Conservation (phyloP, 2,888 invertebrate genomes). For the Zhuqinia jingwanae region DNA sequence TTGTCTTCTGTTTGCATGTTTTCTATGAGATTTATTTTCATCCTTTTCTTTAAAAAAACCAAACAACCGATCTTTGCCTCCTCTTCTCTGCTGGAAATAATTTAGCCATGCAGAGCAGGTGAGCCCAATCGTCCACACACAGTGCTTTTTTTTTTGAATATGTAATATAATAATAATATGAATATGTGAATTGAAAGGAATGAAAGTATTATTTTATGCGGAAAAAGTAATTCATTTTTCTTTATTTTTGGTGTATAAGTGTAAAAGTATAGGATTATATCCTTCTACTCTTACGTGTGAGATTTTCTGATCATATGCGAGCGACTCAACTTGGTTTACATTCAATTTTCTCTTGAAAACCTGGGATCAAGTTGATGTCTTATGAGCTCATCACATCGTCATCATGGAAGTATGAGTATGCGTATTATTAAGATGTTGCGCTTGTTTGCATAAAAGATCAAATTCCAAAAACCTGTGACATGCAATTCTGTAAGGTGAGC, state of each 20-base stretch:
- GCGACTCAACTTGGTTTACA: background rate
- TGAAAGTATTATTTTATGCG: slow-evolving; percentile 13
- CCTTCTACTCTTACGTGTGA: too few relatives aligned
- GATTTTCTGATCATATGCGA: too few relatives aligned
- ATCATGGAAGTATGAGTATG: too few relatives aligned
- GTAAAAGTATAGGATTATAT: too few relatives aligned
- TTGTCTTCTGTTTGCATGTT: slow-evolving; percentile 22
- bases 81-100: too few relatives aligned
- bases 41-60: slow-evolving; percentile 10
- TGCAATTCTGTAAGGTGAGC: slow-evolving; percentile 9
- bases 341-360: background rate
- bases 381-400: too few relatives aligned
- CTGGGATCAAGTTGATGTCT: background rate
- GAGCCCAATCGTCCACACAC: too few relatives aligned
- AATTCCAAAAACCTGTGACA: slow-evolving; percentile 62
- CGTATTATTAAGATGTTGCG: slow-evolving; percentile 33
- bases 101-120: background rate
- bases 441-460: slow-evolving; percentile 71
- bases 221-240: slow-evolving; percentile 18
- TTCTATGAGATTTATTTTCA: background rate
- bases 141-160: too few relatives aligned
- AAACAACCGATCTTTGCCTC: too few relatives aligned
- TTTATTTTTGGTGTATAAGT: too few relatives aligned
- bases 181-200: background rate
- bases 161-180: background rate